Conservation (phyloP, 2,888 invertebrate species). For the Aleiodes testaceus region DNA sequence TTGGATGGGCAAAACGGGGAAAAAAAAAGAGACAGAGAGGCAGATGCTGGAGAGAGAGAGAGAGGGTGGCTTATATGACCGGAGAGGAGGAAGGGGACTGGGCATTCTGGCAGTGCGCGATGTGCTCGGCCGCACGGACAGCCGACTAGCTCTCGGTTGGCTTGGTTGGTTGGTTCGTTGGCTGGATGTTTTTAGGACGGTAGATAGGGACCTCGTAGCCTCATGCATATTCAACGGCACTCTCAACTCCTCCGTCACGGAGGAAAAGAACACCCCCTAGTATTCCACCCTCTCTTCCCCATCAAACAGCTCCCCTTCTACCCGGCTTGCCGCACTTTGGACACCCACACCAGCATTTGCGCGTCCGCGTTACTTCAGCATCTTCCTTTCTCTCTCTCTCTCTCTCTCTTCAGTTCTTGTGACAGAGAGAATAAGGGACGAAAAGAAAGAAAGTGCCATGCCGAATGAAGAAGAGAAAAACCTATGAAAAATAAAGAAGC, state of each 20-base stretch:
- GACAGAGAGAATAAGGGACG: conserved; percentile 62
- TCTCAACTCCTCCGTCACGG: conserved; percentile 73
- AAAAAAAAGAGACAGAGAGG: conserved; percentile 22
- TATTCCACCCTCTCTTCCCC: conserved; percentile 18
- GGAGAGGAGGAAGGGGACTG: conserved; percentile 33
- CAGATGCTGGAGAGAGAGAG: neutral
- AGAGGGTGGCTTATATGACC: conserved; percentile 35
- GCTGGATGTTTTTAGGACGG: conserved; percentile 72
- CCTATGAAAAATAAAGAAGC: conserved; percentile 22
- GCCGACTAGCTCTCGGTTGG: conserved; percentile 56
- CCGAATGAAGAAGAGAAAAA: conserved; percentile 50
- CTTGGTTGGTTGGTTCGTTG: conserved; percentile 58
- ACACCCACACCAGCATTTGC: conserved; percentile 13
- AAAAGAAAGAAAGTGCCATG: conserved; percentile 47
- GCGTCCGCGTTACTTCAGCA: conserved; percentile 3
- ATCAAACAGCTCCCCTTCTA: conserved; percentile 51
- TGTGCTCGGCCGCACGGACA: conserved; percentile 54
- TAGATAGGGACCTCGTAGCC: conserved; percentile 68
- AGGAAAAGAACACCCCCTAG: conserved; percentile 71
- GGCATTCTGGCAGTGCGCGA: conserved; percentile 42
- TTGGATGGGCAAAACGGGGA: conserved; percentile 30
- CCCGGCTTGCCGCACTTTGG: conserved; percentile 38
- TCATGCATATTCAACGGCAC: conserved; percentile 74
- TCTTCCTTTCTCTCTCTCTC: conserved; percentile 48
- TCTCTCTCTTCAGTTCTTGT: conserved; percentile 49